Evolutionary conservation across 2,113 vertebrate genomes (phyloP).

Genomic region (Perognathus longimembris): DNA sequence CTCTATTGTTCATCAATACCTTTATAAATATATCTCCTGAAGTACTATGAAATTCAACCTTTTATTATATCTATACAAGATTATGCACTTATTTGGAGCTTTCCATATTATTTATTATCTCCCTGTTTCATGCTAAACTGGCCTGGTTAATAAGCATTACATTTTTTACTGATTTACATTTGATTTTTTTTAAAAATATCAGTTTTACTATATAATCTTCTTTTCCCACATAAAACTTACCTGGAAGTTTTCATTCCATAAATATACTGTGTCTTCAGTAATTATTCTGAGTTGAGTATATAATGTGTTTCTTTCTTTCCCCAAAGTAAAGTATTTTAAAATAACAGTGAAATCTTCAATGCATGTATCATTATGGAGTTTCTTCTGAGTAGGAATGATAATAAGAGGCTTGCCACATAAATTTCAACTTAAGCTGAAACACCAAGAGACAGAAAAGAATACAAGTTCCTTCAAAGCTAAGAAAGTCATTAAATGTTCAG

Average conservation of each 20-base stretch:
- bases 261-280: conserved; percentile 34
- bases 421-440: conserved; percentile 43
- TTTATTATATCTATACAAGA: background rate
- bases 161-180: conserved; percentile 46
- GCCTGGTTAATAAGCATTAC: background rate
- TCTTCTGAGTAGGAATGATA: conserved; percentile 20
- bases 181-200: conserved; percentile 37
- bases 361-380: background rate
- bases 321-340: conserved; percentile 51
- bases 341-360: background rate
- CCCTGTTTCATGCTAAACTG: background rate
- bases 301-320: background rate
- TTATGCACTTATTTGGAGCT: conserved; percentile 12
- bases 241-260: conserved; percentile 33
- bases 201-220: conserved; percentile 1
- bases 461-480: background rate
- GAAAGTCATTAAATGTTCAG: no score
- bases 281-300: background rate
- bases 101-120: background rate
- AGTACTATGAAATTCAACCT: background rate
- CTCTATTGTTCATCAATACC: background rate
- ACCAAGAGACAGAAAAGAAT: conserved; percentile 14
- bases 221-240: background rate
- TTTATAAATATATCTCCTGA: conserved; percentile 14
- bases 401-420: conserved; percentile 14